Base-by-base conservation (phyloP, 2,113 vertebrate species). In the Syngnathus scovelli region DNA sequence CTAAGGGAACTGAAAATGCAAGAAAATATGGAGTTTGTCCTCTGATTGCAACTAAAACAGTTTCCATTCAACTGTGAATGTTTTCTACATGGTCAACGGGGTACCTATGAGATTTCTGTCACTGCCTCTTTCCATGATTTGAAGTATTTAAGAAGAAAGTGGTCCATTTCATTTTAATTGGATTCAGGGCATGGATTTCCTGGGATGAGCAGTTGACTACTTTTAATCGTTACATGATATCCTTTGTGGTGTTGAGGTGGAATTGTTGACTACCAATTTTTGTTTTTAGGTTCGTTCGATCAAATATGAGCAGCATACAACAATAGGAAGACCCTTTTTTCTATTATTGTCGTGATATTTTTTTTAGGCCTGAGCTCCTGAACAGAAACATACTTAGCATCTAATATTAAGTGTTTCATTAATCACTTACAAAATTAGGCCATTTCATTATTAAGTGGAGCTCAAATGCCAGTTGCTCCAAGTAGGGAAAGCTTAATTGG, bases 401-500 rank as follows among this genome's bases (percentile, higher is more conserved):
- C 67, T 79, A 69, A 52, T 64, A 64, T 69, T 41, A 64, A 70
- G 38, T 2, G 41, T 66, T 70, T 67, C 49, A 52, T 78, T 13
- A n/a, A 37, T 69, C 11, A 61, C 27, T 12, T 54, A 67, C 59
- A 77, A 71, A 65, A 39, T 67, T 36, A 71, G 68, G 41, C 27
- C 27, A 33, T 3, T 33, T 33, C 27, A 33, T 18, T 36, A 76
- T 36, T 56, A 9, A 52, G 61, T 69, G 37, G 68, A 60, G 8
- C 41, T 37, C 52, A 74, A 77, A 72, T 65, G 72, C 63, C 77
- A 62, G 23, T 33, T 56, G 0, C 12, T 38, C 69, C 61, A 60
- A 52, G 74, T 78, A 75, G 78, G 49, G 68, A 82, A 84, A 79
- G 36, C 69, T 33, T 75, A 86, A 86, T 78, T 82, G 72, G 78